Evolutionary conservation across 1,140 invertebrate species (phyloP), one percentile per base, ranked within the genome.

Genomic region (Leucophenga varia): DNA sequence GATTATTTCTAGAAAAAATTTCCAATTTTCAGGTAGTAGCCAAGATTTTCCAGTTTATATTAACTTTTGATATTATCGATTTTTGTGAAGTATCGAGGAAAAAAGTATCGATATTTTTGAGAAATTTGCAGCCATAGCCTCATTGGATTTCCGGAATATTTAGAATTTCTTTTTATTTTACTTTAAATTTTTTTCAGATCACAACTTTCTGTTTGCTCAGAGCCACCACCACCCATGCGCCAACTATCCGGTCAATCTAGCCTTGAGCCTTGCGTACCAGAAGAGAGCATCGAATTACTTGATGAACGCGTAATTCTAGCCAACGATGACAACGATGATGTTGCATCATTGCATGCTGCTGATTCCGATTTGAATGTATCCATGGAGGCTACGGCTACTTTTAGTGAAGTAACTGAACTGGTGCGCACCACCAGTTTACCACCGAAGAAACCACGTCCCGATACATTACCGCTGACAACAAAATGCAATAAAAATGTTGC

Each of bases 181-280:
- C n/a, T n/a, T n/a, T n/a, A n/a, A n/a, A n/a, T n/a, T n/a, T n/a
- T n/a, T n/a, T n/a, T n/a, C n/a, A n/a, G n/a, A n/a, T n/a, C n/a
- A n/a, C 72, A 74, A 38, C 38, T 74, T 14, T 74, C 72, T 0
- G 70, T 74, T 1, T 74, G 72, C 47, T 74, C 72, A 6, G 72
- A 74, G 48, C 72, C 72, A 21, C 70, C 67, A 3, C 61, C 64
- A 0, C 52, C 71, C 1, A 52, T 74, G 43, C 65, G 65, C 9
- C 72, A 74, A 32, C 44, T 74, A 18, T 74, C 72, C n/a, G 69
- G 72, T 12, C 72, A 74, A 43, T 72, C 69, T 4, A 74, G 72
- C 52, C 55, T 74, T 51, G 72, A 74, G 46, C 72, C 72, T 1
- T 64, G 69, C 0, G 47, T 74, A 12, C 65, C 67, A n/a, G 72